phyloP scores from a whole-genome alignment of 2,113 vertebrate species.

The Lampris incognitus region DNA sequence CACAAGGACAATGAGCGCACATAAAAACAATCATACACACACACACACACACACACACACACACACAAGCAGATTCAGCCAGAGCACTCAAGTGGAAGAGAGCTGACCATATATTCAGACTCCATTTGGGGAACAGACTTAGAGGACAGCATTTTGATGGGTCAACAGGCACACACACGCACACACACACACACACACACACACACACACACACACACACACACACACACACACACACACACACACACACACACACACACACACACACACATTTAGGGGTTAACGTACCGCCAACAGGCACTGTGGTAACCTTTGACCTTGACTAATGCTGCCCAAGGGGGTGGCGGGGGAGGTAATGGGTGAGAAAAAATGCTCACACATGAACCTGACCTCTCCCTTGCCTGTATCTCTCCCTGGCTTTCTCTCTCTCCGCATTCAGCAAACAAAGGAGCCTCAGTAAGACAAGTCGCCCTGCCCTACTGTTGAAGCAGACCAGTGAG shows the following conservation, averaged over 20 bases:
- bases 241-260: constrained; percentile 5
- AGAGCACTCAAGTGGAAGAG: constrained; percentile 1
- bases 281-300: constrained; percentile 56
- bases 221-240: constrained; percentile 18
- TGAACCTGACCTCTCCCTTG: constrained; percentile 61
- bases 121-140: constrained; percentile 34
- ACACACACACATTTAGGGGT: constrained; percentile 42
- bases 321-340: constrained; percentile 56
- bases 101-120: constrained; percentile 32
- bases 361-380: constrained; percentile 66
- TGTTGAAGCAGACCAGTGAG: too few relatives aligned
- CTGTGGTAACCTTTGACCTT: constrained; percentile 52
- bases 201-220: constrained; percentile 2
- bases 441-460: neutral
- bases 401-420: neutral
- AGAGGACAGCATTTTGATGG: constrained; percentile 33
- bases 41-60: constrained; percentile 8
- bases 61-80: neutral
- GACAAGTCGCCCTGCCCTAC: too few relatives aligned
- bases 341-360: constrained; percentile 44
- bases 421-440: neutral
- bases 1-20: neutral
- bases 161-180: constrained; percentile 17
- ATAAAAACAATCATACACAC: neutral
- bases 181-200: constrained; percentile 8